Conservation (phyloP, 1,140 invertebrate genomes). For the Tyrophagus putrescentiae region DNA sequence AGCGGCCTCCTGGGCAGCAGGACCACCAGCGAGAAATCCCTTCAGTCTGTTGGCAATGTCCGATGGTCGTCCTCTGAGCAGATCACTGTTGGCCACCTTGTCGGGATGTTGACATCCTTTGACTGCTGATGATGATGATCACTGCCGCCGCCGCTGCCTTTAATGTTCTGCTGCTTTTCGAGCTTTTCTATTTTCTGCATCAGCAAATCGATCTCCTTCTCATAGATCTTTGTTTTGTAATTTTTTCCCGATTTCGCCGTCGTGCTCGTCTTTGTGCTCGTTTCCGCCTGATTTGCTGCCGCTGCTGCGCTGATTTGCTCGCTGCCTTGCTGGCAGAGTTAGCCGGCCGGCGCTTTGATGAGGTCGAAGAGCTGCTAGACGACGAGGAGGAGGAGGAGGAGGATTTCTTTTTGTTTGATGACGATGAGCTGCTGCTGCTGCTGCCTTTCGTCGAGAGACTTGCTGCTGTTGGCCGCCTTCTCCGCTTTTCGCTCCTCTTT, state of each 20-base stretch:
- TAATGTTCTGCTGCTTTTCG: constrained; percentile 10
- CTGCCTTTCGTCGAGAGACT: background rate
- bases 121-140: too few relatives aligned
- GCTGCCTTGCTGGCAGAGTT: too few relatives aligned
- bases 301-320: too few relatives aligned
- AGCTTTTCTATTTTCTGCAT: constrained; percentile 16
- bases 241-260: background rate
- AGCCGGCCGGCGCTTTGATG: background rate
- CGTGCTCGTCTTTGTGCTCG: background rate
- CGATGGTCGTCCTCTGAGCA: background rate
- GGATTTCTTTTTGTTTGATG: background rate
- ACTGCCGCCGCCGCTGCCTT: background rate
- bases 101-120: background rate
- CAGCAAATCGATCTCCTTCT: constrained; percentile 15
- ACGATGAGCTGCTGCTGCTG: background rate
- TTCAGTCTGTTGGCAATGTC: background rate
- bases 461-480: background rate
- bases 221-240: constrained; percentile 13
- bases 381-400: background rate
- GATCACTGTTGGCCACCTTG: background rate
- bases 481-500: background rate
- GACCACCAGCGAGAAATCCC: background rate
- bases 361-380: too few relatives aligned
- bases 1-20: background rate
- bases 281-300: background rate